A percentile compares a stretch with the other conserved stretches of the same genome.
Conservation (phyloP, 2,797 vertebrate genomes). For the Micropoecilia bifurca region DNA sequence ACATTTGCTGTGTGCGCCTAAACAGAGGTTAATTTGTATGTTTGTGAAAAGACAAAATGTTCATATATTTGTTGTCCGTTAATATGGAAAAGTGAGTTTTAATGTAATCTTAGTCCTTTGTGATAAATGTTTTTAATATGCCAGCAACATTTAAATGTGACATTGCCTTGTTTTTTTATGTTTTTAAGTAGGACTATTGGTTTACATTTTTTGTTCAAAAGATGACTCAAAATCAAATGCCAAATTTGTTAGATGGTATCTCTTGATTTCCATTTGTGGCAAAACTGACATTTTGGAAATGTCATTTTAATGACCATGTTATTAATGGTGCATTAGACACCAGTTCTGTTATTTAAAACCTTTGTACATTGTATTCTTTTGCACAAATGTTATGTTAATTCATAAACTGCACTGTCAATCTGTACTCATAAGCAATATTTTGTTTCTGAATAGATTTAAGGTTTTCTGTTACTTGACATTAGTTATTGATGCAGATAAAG, state of each 20-base stretch:
- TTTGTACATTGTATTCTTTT: conserved; percentile 44
- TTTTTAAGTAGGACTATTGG: neutral
- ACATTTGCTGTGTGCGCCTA: conserved; percentile 46
- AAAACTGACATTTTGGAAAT: conserved; percentile 26
- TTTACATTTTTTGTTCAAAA: conserved; percentile 36
- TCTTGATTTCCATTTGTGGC: conserved; percentile 42
- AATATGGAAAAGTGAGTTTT: conserved; percentile 52
- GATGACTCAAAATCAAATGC: conserved; percentile 9
- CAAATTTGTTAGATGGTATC: conserved; percentile 24
- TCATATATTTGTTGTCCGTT: conserved; percentile 38
- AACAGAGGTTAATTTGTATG: conserved; percentile 52
- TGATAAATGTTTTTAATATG: conserved; percentile 63
- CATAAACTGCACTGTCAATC: conserved; percentile 28
- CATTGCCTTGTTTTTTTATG: conserved; percentile 36
- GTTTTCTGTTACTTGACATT: conserved; percentile 31
- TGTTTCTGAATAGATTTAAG: conserved; percentile 24
- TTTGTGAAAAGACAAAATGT: conserved; percentile 55
- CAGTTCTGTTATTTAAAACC: conserved; percentile 10
- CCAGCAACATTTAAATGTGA: conserved; percentile 39
- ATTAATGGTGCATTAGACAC: conserved; percentile 23
- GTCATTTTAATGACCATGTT: conserved; percentile 29
- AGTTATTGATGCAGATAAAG: conserved; percentile 19
- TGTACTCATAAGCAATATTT: conserved; percentile 64
- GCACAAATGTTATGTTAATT: conserved; percentile 78
- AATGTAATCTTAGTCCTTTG: conserved; percentile 59